phyloP scores from a whole-genome alignment of 1,140 invertebrate genomes.

The Parasteatoda tepidariorum region DNA sequence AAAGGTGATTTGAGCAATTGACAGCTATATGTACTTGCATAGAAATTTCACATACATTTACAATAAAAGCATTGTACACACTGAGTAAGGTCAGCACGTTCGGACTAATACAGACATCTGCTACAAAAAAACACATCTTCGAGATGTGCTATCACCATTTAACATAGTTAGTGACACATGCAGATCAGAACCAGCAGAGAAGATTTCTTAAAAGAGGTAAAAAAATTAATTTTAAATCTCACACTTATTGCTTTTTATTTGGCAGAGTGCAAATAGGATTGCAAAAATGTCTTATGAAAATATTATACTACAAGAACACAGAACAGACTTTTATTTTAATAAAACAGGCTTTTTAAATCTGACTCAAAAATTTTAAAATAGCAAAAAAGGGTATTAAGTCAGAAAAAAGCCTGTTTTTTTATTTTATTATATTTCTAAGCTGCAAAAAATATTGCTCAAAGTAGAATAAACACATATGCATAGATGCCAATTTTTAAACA shows the following conservation, averaged over 20 bases:
- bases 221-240: conserved; percentile 38
- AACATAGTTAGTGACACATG: conserved; percentile 28
- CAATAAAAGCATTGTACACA: conserved; percentile 1
- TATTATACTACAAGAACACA: conserved; percentile 55
- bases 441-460: background rate
- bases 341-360: background rate
- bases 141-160: conserved; percentile 3
- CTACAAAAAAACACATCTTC: conserved; percentile 12
- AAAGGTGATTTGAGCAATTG: conserved; percentile 47
- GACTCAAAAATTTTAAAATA: conserved; percentile 6
- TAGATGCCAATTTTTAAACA: no score
- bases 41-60: conserved; percentile 22
- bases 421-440: background rate
- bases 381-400: background rate
- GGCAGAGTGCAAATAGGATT: conserved; percentile 58
- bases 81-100: background rate
- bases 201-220: conserved; percentile 30
- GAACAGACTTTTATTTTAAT: background rate
- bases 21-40: conserved; percentile 35
- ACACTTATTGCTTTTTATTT: conserved; percentile 57
- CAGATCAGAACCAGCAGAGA: conserved; percentile 11
- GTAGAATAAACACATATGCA: background rate
- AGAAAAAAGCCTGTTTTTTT: background rate
- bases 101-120: background rate
- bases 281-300: conserved; percentile 58